Conservation (phyloP, 2,797 vertebrate genomes). For the Crypturellus tataupa region DNA sequence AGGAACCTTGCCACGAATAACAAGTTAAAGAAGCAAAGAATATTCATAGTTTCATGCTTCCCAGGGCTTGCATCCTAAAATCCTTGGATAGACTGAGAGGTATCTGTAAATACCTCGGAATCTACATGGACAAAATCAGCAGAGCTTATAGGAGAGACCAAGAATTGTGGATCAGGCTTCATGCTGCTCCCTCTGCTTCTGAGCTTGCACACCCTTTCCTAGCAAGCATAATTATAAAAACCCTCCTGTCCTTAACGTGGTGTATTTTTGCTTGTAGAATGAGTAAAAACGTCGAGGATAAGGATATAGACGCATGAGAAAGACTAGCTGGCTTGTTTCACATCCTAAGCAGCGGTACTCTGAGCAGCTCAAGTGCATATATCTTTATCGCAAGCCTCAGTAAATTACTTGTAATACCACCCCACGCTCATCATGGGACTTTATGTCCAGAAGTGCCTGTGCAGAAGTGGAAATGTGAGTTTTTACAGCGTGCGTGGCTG, state of each 20-base stretch:
- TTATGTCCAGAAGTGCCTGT: neutral
- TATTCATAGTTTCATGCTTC: neutral
- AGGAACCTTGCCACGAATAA: neutral
- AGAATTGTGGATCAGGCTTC: neutral
- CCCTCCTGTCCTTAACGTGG: neutral
- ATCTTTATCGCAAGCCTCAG: neutral
- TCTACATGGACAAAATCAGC: rapidly evolving
- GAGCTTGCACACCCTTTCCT: neutral
- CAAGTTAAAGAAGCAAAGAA: neutral
- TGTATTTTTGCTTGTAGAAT: neutral
- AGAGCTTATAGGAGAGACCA: neutral
- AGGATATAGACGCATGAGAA: neutral
- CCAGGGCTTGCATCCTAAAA: neutral
- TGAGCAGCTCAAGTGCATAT: neutral
- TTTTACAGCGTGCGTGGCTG: neutral
- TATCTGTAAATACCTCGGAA: neutral
- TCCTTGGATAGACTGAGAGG: neutral
- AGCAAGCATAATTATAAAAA: neutral
- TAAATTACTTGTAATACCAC: neutral
- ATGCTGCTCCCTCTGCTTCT: neutral
- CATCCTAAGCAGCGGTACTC: neutral
- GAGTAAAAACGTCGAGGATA: rapidly evolving
- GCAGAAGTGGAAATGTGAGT: neutral
- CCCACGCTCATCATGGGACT: rapidly evolving
- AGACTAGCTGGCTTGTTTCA: neutral